Evolutionary conservation across 2,113 vertebrate species (phyloP).

Genomic region (Rhinoderma darwinii): DNA sequence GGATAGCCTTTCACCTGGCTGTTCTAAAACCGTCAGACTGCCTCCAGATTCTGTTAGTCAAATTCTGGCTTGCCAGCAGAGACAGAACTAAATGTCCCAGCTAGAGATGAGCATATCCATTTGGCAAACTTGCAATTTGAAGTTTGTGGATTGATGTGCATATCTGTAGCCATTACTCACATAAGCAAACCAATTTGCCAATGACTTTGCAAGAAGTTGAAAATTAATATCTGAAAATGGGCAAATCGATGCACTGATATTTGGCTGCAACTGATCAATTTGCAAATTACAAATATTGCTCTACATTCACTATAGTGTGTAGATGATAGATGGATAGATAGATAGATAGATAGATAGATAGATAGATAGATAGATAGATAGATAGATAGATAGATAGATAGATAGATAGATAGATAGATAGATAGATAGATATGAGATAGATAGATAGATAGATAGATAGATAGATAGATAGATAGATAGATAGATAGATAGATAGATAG

Average conservation of each 20-base stretch:
- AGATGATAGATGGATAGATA: too few species aligned
- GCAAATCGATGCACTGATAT: not conserved
- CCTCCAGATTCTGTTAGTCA: not conserved
- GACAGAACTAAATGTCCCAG: not conserved
- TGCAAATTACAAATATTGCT: not conserved
- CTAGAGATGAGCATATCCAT: not conserved
- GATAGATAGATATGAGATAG: too few species aligned
- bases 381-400: too few species aligned
- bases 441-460: too few species aligned
- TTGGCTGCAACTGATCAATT: not conserved
- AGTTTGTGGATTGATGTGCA: not conserved
- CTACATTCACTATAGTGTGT: not conserved
- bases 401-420: too few species aligned
- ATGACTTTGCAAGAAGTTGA: not conserved
- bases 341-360: too few species aligned
- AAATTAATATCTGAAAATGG: not conserved
- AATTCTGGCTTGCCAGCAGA: not conserved
- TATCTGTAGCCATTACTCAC: not conserved
- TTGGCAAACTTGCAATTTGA: not conserved
- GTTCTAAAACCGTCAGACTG: not conserved
- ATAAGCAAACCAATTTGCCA: not conserved
- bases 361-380: too few species aligned
- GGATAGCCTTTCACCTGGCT: not conserved
- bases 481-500: too few species aligned
- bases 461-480: too few species aligned